Percentiles rank a stretch among this genome's conserved stretches.
Evolutionary conservation across 2,888 invertebrate genomes (phyloP).

Genomic region (Ypsolopha sequella): DNA sequence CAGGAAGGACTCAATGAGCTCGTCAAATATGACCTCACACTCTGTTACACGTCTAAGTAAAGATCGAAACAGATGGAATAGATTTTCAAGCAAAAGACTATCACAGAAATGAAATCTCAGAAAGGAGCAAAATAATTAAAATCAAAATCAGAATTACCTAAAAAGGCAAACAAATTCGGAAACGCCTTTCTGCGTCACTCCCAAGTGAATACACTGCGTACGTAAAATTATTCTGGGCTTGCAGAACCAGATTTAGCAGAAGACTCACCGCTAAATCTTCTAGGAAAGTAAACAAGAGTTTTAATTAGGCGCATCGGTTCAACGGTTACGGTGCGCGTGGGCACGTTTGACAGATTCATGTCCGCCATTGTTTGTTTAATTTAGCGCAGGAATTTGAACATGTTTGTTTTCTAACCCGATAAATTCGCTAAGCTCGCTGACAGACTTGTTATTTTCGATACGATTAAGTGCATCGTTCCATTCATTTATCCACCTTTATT

Average conservation of each 20-base stretch:
- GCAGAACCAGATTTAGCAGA: conserved; percentile 46
- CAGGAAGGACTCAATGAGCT: no score
- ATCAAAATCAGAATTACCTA: conserved; percentile 17
- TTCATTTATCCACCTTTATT: conserved; percentile 20
- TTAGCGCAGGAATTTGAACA: conserved; percentile 29
- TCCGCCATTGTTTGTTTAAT: conserved; percentile 37
- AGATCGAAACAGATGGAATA: no score
- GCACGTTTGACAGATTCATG: conserved; percentile 43
- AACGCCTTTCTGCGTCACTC: conserved; percentile 17
- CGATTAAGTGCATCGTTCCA: conserved; percentile 20
- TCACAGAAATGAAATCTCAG: no score
- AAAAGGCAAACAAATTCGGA: conserved; percentile 23
- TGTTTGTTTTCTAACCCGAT: conserved; percentile 53
- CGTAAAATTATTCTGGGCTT: conserved; percentile 48
- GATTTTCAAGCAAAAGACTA: no score
- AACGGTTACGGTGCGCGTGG: conserved; percentile 49
- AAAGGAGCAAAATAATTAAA: no score
- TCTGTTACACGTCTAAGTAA: no score
- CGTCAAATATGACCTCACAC: no score
- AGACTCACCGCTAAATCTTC: conserved; percentile 42
- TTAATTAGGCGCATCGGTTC: conserved; percentile 42
- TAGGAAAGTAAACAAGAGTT: conserved; percentile 52
- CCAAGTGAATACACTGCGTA: conserved; percentile 24
- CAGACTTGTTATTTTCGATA: conserved; percentile 33
- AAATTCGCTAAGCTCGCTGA: conserved; percentile 57